A percentile compares a stretch with the other conserved stretches of the same genome.
These are phyloP conservation scores for Phycodurus eques DNA, from an alignment of 2,113 vertebrate species.

Conservation along the genomic window DNA sequence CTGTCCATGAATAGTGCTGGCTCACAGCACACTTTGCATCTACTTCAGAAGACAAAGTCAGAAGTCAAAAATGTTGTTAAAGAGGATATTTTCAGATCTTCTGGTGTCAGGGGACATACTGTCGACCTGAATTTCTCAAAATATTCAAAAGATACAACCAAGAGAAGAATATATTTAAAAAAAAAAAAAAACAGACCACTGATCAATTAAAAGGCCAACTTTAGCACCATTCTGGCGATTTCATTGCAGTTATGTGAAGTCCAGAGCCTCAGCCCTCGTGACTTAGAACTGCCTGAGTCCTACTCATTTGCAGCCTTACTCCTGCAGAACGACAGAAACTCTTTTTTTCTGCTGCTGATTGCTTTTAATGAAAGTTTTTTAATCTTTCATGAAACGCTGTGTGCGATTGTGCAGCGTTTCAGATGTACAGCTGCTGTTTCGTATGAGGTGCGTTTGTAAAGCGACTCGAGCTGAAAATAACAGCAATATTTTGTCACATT, in stretches of 20 bases:
- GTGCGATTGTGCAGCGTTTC: not conserved
- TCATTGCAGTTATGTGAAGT: slow-evolving; percentile 39
- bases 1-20: not conserved
- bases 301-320: slow-evolving; percentile 39
- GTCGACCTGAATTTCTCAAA: not conserved
- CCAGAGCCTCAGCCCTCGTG: slow-evolving; percentile 30
- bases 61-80: not conserved
- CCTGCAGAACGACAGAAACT: slow-evolving; percentile 52
- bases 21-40: not conserved
- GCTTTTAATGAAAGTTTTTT: not conserved
- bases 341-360: slow-evolving; percentile 25
- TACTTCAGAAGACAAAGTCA: not conserved
- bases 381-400: not conserved
- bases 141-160: slow-evolving; percentile 43
- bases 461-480: not conserved
- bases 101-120: slow-evolving; percentile 4
- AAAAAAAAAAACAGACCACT: slow-evolving; percentile 14
- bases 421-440: not conserved
- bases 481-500: not conserved
- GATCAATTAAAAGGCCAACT: slow-evolving; percentile 41
- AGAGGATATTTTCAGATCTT: slow-evolving; percentile 11
- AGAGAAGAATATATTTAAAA: slow-evolving; percentile 14
- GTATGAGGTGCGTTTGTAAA: not conserved
- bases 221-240: slow-evolving; percentile 27
- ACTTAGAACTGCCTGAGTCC: slow-evolving; percentile 50